Conservation (phyloP, 2,888 invertebrate species). For the Harpalus rubripes region DNA sequence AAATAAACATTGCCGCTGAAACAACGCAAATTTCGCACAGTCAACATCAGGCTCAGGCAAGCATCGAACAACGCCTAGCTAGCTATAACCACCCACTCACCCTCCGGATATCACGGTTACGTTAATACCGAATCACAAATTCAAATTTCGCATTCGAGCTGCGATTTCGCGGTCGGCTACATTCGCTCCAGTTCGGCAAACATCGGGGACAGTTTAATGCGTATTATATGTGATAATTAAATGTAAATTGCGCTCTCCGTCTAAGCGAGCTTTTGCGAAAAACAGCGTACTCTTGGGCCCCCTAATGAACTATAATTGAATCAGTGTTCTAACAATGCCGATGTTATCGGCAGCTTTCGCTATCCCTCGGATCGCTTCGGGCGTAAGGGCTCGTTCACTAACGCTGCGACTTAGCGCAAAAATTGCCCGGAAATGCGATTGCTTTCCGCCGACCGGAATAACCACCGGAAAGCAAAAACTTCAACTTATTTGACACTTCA, state of each 20-base stretch:
- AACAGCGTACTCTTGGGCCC: conserved; percentile 76
- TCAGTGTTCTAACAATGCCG: conserved; percentile 76
- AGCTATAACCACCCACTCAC: not conserved
- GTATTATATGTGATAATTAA: conserved; percentile 78
- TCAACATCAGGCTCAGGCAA: conserved; percentile 24
- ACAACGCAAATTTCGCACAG: conserved; percentile 35
- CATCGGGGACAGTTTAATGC: conserved; percentile 74
- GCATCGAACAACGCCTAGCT: conserved; percentile 11
- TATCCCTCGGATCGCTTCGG: conserved; percentile 52
- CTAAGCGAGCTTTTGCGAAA: conserved; percentile 77
- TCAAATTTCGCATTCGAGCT: conserved; percentile 74
- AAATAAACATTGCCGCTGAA: conserved; percentile 53
- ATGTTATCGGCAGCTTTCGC: conserved; percentile 68
- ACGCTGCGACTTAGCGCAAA: conserved; percentile 16
- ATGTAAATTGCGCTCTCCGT: conserved; percentile 77
- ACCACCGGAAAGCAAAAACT: not conserved
- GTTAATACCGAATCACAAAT: conserved; percentile 73
- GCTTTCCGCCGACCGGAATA: conserved; percentile 9
- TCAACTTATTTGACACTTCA: not conserved
- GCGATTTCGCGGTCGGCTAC: conserved; percentile 76
- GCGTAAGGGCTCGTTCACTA: conserved; percentile 47
- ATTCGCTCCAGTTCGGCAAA: conserved; percentile 73
- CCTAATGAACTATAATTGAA: conserved; percentile 76
- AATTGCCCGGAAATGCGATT: conserved; percentile 35
- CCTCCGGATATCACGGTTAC: conserved; percentile 57